phyloP scores from a whole-genome alignment of 2,113 vertebrate genomes.

The Chiloscyllium plagiosum region DNA sequence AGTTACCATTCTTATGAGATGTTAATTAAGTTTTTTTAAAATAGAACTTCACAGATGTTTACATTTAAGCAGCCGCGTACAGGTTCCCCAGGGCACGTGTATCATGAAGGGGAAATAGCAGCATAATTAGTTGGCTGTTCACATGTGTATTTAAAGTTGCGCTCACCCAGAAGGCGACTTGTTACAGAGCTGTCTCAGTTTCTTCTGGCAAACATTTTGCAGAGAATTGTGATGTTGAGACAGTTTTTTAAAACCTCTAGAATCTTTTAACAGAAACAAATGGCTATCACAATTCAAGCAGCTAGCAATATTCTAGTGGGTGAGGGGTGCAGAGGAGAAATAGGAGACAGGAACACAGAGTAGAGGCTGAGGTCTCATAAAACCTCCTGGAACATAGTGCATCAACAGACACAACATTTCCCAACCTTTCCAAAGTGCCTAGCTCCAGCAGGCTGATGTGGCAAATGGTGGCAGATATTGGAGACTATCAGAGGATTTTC shows the following conservation, averaged over 20 bases:
- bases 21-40: too few relatives aligned
- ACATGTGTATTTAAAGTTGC: not conserved
- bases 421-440: not conserved
- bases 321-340: not conserved
- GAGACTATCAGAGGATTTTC: not conserved
- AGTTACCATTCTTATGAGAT: too few relatives aligned
- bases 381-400: not conserved
- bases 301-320: not conserved
- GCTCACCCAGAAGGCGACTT: not conserved
- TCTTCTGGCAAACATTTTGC: not conserved
- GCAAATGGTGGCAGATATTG: not conserved
- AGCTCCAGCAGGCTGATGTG: not conserved
- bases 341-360: not conserved
- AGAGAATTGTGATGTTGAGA: not conserved
- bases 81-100: too few relatives aligned
- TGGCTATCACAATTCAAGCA: not conserved
- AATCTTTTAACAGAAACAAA: not conserved
- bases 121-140: not conserved
- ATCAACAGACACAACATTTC: not conserved
- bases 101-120: too few relatives aligned
- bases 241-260: too few relatives aligned
- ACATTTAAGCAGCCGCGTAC: too few relatives aligned
- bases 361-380: not conserved
- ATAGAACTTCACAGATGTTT: too few relatives aligned
- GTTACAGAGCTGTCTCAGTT: not conserved